A percentile compares a stretch with the other conserved stretches of the same genome.
Conservation (phyloP, 37 sponge, comb jelly and placozoan genomes). For the Theonella swinhoei region DNA sequence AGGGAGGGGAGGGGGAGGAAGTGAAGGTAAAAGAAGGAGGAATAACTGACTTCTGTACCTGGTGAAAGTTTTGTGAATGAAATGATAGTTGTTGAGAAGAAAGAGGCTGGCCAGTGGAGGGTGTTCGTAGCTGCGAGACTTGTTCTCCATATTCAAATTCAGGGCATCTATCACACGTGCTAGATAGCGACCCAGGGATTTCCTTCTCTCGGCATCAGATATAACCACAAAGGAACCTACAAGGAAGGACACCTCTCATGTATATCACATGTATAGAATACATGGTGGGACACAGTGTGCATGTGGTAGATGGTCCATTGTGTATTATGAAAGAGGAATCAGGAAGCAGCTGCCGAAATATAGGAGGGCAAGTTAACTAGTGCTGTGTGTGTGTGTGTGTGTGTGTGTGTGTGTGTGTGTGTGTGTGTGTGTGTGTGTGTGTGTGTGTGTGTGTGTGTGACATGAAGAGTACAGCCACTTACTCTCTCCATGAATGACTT, state of each 20-base stretch:
- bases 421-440: too few species aligned
- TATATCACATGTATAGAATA: neutral
- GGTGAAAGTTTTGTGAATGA: slow-evolving; percentile 77
- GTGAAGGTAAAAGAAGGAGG: too few species aligned
- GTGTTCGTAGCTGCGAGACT: slow-evolving; percentile 79
- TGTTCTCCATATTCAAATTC: slow-evolving; percentile 80
- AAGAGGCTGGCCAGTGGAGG: slow-evolving; percentile 73
- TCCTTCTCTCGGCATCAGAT: slow-evolving; percentile 24
- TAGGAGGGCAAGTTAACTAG: too few species aligned
- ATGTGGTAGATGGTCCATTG: too few species aligned
- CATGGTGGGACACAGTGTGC: too few species aligned
- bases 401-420: too few species aligned
- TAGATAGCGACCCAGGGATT: slow-evolving; percentile 32
- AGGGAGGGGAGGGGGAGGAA: neutral
- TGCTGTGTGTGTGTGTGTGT: too few species aligned
- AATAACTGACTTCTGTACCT: too few species aligned
- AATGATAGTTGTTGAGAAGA: slow-evolving; percentile 91
- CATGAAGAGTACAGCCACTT: neutral
- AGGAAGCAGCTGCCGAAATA: too few species aligned
- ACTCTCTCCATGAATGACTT: slow-evolving; percentile 47
- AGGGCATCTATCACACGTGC: slow-evolving; percentile 69
- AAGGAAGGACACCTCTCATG: neutral
- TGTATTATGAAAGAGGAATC: too few species aligned
- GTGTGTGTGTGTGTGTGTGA: too few species aligned
- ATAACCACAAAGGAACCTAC: slow-evolving; percentile 9